phyloP scores from a whole-genome alignment of 1,140 invertebrate species.

The Trissolcus basalis region DNA sequence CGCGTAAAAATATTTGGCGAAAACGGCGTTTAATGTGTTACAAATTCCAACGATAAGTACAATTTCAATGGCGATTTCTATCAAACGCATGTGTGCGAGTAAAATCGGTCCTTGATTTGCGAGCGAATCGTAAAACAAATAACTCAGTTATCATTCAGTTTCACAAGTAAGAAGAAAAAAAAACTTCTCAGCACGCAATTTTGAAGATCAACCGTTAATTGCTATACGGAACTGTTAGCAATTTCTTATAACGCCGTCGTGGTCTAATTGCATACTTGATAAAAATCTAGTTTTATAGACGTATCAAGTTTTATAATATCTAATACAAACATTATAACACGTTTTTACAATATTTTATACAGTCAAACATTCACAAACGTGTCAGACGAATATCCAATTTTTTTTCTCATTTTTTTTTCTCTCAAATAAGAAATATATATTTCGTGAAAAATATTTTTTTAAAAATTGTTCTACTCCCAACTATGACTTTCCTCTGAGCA shows the following conservation, averaged over 20 bases:
- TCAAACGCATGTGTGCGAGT: not conserved
- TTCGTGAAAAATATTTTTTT: too few species aligned
- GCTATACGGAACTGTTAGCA: constrained; percentile 54
- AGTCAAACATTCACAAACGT: too few species aligned
- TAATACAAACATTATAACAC: too few species aligned
- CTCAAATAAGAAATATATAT: too few species aligned
- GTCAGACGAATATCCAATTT: too few species aligned
- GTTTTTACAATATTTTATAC: too few species aligned
- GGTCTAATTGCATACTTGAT: constrained; percentile 44
- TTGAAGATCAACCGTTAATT: constrained; percentile 46
- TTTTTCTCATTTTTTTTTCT: too few species aligned
- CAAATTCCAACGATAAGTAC: constrained; percentile 16
- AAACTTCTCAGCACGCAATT: constrained; percentile 33
- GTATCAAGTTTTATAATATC: constrained; percentile 44
- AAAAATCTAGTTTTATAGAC: not conserved
- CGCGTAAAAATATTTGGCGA: constrained; percentile 27
- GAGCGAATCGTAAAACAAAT: constrained; percentile 35
- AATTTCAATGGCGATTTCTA: constrained; percentile 32
- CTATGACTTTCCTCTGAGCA: too few species aligned
- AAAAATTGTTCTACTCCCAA: too few species aligned
- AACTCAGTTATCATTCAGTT: constrained; percentile 48
- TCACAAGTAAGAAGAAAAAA: constrained; percentile 32
- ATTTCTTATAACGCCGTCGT: constrained; percentile 54
- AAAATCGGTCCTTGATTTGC: constrained; percentile 15
- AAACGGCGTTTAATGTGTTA: constrained; percentile 28